Evolutionary conservation across 2,888 invertebrate genomes (phyloP).

Genomic region (Chrysina gloriosa): DNA sequence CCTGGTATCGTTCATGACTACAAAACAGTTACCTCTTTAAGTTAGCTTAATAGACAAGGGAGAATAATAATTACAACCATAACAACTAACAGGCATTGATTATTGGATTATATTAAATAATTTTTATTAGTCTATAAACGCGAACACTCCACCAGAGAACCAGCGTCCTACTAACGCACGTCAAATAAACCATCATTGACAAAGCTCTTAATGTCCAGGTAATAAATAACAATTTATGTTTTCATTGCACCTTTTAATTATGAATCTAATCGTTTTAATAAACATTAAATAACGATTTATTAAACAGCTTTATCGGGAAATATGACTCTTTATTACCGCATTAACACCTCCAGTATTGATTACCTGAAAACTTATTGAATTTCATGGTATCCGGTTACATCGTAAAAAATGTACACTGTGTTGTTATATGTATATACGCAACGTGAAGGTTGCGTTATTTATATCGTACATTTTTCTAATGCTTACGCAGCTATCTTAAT

Average conservation of each 20-base stretch:
- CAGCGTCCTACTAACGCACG: slow-evolving; percentile 6
- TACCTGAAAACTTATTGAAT: slow-evolving; percentile 37
- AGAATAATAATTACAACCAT: neutral
- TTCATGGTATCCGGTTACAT: slow-evolving; percentile 30
- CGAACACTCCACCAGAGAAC: slow-evolving; percentile 3
- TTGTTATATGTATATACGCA: slow-evolving; percentile 1
- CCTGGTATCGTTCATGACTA: no score
- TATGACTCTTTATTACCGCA: slow-evolving; percentile 31
- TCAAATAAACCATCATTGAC: slow-evolving; percentile 28
- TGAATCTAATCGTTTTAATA: slow-evolving; percentile 32
- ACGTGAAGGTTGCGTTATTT: slow-evolving; percentile 30
- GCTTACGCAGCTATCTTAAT: slow-evolving; percentile 25
- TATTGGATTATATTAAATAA: slow-evolving; percentile 10
- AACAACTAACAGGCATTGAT: neutral
- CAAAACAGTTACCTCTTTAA: no score
- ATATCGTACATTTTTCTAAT: slow-evolving; percentile 27
- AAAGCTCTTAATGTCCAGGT: slow-evolving; percentile 13
- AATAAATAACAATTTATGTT: slow-evolving; percentile 37
- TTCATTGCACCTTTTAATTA: slow-evolving; percentile 35
- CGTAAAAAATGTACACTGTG: slow-evolving; percentile 21
- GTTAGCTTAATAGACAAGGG: neutral
- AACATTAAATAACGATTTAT: slow-evolving; percentile 28
- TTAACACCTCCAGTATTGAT: slow-evolving; percentile 35
- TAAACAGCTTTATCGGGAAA: slow-evolving; percentile 33
- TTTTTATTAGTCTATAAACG: slow-evolving; percentile 19